A percentile compares a stretch with the other conserved stretches of the same genome.
Conservation (phyloP, 2,797 vertebrate species). For the Bradypodion pumilum region DNA sequence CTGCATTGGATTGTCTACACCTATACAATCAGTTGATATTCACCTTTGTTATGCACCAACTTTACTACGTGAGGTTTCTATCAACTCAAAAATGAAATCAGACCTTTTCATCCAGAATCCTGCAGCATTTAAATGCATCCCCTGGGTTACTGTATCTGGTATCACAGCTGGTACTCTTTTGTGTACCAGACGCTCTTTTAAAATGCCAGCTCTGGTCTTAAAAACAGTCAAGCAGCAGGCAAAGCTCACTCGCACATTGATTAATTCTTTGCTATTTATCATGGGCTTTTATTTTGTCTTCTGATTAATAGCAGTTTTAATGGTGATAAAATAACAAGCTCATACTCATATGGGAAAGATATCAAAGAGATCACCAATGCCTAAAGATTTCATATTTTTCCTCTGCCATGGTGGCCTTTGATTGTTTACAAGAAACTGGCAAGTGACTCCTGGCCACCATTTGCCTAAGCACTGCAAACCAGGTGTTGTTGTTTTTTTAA, state of each 20-base stretch:
- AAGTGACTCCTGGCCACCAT: conserved; percentile 9
- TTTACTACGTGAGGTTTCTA: rapidly evolving
- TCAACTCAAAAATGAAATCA: conserved; percentile 34
- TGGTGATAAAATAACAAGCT: conserved; percentile 49
- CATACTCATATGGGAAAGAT: conserved; percentile 30
- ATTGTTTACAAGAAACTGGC: conserved; percentile 31
- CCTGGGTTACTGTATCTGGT: conserved; percentile 64
- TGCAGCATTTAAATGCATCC: conserved; percentile 73
- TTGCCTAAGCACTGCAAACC: conserved; percentile 19
- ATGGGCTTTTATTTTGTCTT: conserved; percentile 58
- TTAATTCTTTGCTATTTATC: conserved; percentile 57
- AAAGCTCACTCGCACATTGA: conserved; percentile 44
- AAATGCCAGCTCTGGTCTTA: conserved; percentile 72
- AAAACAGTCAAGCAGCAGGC: conserved; percentile 61
- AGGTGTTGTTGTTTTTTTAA: conserved; percentile 15
- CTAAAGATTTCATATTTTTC: conserved; percentile 40
- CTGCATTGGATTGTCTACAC: background rate
- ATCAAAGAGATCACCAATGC: conserved; percentile 31
- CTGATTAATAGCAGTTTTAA: conserved; percentile 46
- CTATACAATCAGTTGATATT: background rate
- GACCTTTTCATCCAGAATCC: conserved; percentile 63
- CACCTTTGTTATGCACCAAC: background rate
- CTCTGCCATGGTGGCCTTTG: conserved; percentile 15
- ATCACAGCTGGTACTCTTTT: conserved; percentile 75
- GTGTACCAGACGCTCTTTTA: conserved; percentile 63